Base-by-base conservation (phyloP, 2,113 vertebrate species). In the Taxidea taxus region DNA sequence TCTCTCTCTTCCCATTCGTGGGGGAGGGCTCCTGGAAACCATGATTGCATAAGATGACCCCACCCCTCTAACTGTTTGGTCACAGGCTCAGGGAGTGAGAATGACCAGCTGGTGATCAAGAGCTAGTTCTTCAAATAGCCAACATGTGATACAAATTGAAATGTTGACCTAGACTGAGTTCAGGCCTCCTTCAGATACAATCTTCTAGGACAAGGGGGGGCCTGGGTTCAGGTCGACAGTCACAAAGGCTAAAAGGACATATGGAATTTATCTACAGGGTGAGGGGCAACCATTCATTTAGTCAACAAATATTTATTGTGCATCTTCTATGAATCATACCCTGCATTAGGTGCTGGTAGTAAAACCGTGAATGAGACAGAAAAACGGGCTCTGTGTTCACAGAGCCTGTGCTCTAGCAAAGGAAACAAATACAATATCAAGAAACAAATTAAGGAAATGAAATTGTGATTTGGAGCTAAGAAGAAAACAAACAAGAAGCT, bases 401-500 rank as follows among this genome's bases (percentile, higher is more conserved):
- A 7, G 49, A 77, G 4, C 8, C 47, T 88, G 15, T 77, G 31
- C 39, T 87, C 77, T 62, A 68, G 44, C 31, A 12, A 87, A 68
- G 39, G 47, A 68, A 82, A 75, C 20, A 68, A 87, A 64, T 62
- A 12, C 34, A 77, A 64, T 87, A 56, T 42, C 66, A 72, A 54
- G 13, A 96, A 84, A 31, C 12, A 77, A 66, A 49, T 56, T 56
- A 80, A 94, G 47, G 49, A n/a, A 77, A 39, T 85, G 18, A 89
- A 81, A 86, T 47, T 18, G 47, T 81, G 81, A 31, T 47, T 31
- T 68, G 74, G 15, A 54, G 10, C 23, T 16, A 66, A 78, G 14
- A 72, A 80, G 87, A 81, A 97, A 96, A 72, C n/a, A 77, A 87
- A 58, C 20, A 95, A 51, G 77, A 78, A 51, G n/a, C 11, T 23